A percentile compares a stretch with the other conserved stretches of the same genome.
phyloP scores from a whole-genome alignment of 2,113 vertebrate species.

The Eidolon helvum region DNA sequence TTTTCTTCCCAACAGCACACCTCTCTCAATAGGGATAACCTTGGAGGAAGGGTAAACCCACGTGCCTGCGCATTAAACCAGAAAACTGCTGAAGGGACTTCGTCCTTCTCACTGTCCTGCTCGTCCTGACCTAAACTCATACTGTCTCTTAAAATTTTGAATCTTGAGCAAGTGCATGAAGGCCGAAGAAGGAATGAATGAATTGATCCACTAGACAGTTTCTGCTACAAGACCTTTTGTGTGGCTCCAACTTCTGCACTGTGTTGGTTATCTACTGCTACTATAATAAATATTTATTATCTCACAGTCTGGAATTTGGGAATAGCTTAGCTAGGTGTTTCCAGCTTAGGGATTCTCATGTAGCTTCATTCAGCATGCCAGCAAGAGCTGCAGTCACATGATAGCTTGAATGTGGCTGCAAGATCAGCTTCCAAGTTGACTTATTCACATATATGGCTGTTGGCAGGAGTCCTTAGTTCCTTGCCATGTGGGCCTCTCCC shows the following conservation, averaged over 20 bases:
- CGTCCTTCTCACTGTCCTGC: background rate
- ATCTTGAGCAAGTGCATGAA: background rate
- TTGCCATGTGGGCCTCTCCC: background rate
- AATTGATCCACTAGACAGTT: background rate
- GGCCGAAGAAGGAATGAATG: background rate
- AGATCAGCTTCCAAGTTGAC: background rate
- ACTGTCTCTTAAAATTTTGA: background rate
- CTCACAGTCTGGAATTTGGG: background rate
- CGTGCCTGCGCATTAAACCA: background rate
- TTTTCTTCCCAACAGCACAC: background rate
- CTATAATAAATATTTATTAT: too few relatives aligned
- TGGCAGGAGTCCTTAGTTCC: background rate
- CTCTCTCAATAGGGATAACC: background rate
- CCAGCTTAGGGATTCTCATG: background rate
- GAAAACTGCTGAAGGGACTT: background rate
- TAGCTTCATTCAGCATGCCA: background rate
- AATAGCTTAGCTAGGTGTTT: background rate
- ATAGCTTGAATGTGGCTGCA: background rate
- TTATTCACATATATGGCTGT: background rate
- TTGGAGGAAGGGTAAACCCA: background rate
- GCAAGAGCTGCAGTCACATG: background rate
- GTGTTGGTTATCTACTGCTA: background rate
- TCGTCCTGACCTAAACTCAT: background rate
- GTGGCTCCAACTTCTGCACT: background rate
- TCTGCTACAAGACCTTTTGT: background rate